Conservation (phyloP, 2,888 invertebrate genomes). For the Aporophyla nigra region DNA sequence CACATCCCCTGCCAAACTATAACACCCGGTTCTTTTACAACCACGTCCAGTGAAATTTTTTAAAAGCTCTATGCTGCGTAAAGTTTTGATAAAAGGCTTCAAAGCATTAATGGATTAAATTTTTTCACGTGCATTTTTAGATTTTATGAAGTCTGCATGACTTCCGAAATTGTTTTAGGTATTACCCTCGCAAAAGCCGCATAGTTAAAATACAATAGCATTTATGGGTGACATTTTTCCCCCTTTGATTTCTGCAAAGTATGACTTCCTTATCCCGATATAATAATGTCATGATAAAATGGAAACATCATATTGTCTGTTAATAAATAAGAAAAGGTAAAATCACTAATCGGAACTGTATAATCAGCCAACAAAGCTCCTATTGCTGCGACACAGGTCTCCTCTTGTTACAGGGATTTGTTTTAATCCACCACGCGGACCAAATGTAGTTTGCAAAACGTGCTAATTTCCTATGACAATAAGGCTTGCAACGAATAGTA, state of each 20-base stretch:
- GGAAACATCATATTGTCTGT: not conserved
- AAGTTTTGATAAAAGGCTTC: conserved; percentile 60
- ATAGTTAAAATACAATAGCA: conserved; percentile 16
- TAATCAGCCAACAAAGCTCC: not conserved
- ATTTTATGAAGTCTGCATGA: conserved; percentile 34
- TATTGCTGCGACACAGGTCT: too few relatives aligned
- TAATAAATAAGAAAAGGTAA: not conserved
- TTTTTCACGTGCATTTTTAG: conserved; percentile 56
- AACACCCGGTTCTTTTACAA: conserved; percentile 42
- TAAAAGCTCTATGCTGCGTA: conserved; percentile 43
- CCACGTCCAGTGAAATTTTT: conserved; percentile 11
- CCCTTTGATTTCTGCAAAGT: not conserved
- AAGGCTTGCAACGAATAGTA: too few relatives aligned
- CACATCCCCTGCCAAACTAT: conserved; percentile 18
- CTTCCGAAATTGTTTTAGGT: conserved; percentile 43
- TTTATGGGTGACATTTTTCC: not conserved
- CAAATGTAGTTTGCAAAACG: not conserved
- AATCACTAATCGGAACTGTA: not conserved
- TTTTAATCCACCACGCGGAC: too few relatives aligned
- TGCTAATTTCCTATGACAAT: too few relatives aligned
- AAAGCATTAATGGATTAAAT: conserved; percentile 59
- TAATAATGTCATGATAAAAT: too few relatives aligned
- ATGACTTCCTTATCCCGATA: not conserved
- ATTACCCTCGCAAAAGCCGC: conserved; percentile 22
- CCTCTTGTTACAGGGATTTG: too few relatives aligned